These are phyloP conservation scores for Sorex maritimensis DNA, from an alignment of 2,797 vertebrate genomes.

Conservation along the genomic window DNA sequence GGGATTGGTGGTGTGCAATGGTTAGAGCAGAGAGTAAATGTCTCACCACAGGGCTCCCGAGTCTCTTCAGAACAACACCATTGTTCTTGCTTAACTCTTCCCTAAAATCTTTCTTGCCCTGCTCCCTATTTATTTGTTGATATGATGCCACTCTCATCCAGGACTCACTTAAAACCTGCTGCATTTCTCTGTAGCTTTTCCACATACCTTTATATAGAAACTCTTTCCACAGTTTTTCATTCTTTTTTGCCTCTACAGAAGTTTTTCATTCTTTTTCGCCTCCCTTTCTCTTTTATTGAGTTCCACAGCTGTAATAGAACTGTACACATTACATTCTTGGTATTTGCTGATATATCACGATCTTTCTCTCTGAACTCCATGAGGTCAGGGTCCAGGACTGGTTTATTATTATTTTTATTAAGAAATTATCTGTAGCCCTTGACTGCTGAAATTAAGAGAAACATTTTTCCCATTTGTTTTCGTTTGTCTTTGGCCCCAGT, in stretches of 20 bases:
- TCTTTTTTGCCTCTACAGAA: not conserved
- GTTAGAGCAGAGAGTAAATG: no score
- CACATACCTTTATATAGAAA: not conserved
- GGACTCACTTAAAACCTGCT: conserved; percentile 16
- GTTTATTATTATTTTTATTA: not conserved
- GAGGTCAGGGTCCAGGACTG: not conserved
- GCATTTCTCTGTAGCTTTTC: conserved; percentile 23
- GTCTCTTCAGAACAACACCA: not conserved
- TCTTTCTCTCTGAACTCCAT: not conserved
- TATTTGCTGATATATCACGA: not conserved
- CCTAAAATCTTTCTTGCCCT: not conserved
- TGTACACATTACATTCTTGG: not conserved
- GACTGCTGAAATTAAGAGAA: conserved; percentile 8
- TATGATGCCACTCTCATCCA: not conserved
- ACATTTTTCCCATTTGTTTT: not conserved
- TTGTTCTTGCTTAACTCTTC: not conserved
- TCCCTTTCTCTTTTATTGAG: not conserved
- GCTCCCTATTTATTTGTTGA: not conserved
- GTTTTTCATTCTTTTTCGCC: no score
- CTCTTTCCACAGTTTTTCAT: not conserved
- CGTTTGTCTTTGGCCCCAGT: not conserved
- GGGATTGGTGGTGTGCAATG: no score
- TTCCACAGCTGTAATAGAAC: not conserved
- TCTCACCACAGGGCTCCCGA: not conserved
- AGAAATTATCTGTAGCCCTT: not conserved